Percentiles rank a stretch among this genome's conserved stretches.
These are phyloP conservation scores for Huso huso DNA, from an alignment of 2,797 vertebrate species.

Conservation along the genomic window DNA sequence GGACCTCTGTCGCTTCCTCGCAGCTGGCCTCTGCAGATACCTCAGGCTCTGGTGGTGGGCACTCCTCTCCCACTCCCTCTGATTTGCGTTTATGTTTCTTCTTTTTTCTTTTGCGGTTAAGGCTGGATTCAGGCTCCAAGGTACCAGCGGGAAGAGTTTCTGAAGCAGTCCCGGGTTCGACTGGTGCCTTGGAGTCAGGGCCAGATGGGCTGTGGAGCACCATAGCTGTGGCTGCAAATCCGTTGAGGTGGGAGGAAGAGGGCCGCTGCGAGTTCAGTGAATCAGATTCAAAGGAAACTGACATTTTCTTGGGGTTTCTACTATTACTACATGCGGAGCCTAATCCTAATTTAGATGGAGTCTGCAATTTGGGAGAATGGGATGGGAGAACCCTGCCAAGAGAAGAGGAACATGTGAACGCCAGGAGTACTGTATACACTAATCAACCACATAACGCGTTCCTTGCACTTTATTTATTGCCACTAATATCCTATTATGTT, in stretches of 20 bases:
- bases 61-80: constrained; percentile 41
- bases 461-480: too few species aligned
- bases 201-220: constrained; percentile 29
- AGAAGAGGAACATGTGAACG: constrained; percentile 16
- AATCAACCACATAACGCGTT: background rate
- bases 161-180: constrained; percentile 7
- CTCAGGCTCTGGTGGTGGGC: background rate
- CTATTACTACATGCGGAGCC: constrained; percentile 42
- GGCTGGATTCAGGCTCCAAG: constrained; percentile 13
- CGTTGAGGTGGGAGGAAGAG: constrained; percentile 41
- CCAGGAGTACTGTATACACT: background rate
- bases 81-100: constrained; percentile 51
- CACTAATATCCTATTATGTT: too few species aligned
- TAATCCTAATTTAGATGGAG: constrained; percentile 31
- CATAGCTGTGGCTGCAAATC: constrained; percentile 28
- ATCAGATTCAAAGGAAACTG: constrained; percentile 24
- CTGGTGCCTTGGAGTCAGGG: constrained; percentile 27
- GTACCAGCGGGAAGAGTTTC: background rate
- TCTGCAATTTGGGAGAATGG: constrained; percentile 51
- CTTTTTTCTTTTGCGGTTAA: constrained; percentile 45
- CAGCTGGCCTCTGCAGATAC: background rate
- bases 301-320: constrained; percentile 47
- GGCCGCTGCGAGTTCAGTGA: constrained; percentile 27
- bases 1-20: constrained; percentile 10
- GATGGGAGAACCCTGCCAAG: constrained; percentile 54